Base-by-base conservation (phyloP, 2,888 invertebrate genomes). In the Sthenelais limicola region DNA sequence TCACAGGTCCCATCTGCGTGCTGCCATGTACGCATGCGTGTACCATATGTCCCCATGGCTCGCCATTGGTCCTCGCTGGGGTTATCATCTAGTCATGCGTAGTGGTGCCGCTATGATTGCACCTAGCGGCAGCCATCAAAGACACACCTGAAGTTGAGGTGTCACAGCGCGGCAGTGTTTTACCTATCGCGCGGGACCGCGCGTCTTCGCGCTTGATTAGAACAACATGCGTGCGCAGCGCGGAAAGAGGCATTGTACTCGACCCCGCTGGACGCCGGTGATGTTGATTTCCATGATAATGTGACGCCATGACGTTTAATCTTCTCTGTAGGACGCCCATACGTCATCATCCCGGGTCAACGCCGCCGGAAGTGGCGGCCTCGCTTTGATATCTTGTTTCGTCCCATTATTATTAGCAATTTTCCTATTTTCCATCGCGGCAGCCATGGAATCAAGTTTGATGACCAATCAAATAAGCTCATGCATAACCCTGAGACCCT, bases 11-110 rank as follows among this genome's bases (percentile, higher is more conserved):
- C n/a, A n/a, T n/a, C n/a, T n/a, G n/a, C n/a, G n/a, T n/a, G n/a
- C n/a, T n/a, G n/a, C n/a, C n/a, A n/a, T n/a, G n/a, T n/a, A 56
- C 56, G 33, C 56, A 56, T 56, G 56, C 56, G 56, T 33, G 56
- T 56, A 32, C 56, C 56, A 56, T 56, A 56, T 56, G 56, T 56
- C 56, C 30, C 26, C 56, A 9, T 3, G 43, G 18, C 9, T 43
- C n/a, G n/a, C n/a, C n/a, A n/a, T n/a, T n/a, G n/a, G n/a, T n/a
- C n/a, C n/a, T n/a, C n/a, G n/a, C n/a, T n/a, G 18, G 43, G 43
- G 9, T 12, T 18, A 43, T 9, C 43, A 18, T 9, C 43, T 9
- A 43, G 43, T 43, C 9, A 18, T 9, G 9, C 9, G 43, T 9
- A 18, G 12, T 12, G 43, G 18, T 43, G 12, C 43, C 43, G 43